Percentiles rank a stretch among this genome's conserved stretches.
Evolutionary conservation across 1,140 invertebrate species (phyloP).

Genomic region (Solenopsis fugax): DNA sequence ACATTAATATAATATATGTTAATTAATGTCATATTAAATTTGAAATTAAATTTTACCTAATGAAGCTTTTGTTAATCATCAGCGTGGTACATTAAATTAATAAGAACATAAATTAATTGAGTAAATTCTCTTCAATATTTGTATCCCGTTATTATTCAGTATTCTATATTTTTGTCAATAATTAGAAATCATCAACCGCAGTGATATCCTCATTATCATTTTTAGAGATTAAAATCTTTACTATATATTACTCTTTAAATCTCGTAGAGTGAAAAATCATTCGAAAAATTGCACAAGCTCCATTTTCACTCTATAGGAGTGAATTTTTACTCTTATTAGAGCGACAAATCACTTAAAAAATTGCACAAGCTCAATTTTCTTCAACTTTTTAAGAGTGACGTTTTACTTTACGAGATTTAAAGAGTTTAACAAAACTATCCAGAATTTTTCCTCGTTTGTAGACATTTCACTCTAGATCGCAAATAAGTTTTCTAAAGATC

Average conservation of each 20-base stretch:
- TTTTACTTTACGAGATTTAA: too few species aligned
- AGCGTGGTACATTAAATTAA: neutral
- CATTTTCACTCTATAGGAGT: too few species aligned
- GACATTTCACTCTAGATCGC: neutral
- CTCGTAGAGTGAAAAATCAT: too few species aligned
- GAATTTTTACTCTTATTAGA: too few species aligned
- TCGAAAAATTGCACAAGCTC: too few species aligned
- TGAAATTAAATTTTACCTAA: slow-evolving; percentile 8
- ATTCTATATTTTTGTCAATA: neutral
- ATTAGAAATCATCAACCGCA: neutral
- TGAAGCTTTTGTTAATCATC: neutral
- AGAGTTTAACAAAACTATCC: neutral
- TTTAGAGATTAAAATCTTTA: neutral
- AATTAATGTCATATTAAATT: neutral
- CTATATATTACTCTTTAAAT: neutral
- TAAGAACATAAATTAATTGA: neutral
- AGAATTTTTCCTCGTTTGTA: neutral
- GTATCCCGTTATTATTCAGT: neutral
- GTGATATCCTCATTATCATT: neutral
- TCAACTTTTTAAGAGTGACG: too few species aligned
- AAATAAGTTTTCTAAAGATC: neutral
- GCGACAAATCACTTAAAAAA: too few species aligned
- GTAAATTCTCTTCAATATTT: neutral
- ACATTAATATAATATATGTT: neutral
- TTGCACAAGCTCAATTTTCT: too few species aligned